Percentiles rank a stretch among this genome's conserved stretches.
phyloP scores from a whole-genome alignment of 1,140 invertebrate species.

The Dryas iulia region DNA sequence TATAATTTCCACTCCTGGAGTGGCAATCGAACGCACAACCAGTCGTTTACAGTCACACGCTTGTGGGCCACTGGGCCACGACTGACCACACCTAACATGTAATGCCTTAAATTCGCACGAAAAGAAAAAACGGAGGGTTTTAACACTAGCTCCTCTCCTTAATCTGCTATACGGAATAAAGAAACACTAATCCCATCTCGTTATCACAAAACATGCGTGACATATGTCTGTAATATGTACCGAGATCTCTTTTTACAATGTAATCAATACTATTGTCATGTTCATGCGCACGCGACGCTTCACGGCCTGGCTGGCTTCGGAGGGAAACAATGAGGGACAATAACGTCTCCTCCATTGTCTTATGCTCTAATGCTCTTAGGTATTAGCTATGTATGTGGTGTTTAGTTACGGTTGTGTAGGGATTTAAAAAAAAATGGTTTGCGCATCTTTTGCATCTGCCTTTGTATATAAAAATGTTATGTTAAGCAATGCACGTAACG shows the following conservation, averaged over 20 bases:
- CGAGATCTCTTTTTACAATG: neutral
- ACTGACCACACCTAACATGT: too few species aligned
- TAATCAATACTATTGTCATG: constrained; percentile 3
- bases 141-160: neutral
- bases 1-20: too few species aligned
- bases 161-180: neutral
- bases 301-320: neutral
- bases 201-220: neutral
- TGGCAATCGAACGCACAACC: too few species aligned
- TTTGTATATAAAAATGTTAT: too few species aligned
- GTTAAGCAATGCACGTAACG: too few species aligned
- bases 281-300: neutral
- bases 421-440: too few species aligned
- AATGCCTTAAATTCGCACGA: too few species aligned
- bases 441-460: too few species aligned
- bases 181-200: neutral
- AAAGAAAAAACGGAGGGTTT: neutral
- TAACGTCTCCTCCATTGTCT: neutral
- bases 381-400: neutral
- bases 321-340: neutral
- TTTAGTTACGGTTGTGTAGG: neutral
- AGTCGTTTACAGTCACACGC: too few species aligned
- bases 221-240: neutral
- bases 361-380: constrained; percentile 1
- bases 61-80: too few species aligned